These are phyloP conservation scores for Sakesphorus luctuosus DNA, from an alignment of 2,113 vertebrate genomes.

Conservation along the genomic window DNA sequence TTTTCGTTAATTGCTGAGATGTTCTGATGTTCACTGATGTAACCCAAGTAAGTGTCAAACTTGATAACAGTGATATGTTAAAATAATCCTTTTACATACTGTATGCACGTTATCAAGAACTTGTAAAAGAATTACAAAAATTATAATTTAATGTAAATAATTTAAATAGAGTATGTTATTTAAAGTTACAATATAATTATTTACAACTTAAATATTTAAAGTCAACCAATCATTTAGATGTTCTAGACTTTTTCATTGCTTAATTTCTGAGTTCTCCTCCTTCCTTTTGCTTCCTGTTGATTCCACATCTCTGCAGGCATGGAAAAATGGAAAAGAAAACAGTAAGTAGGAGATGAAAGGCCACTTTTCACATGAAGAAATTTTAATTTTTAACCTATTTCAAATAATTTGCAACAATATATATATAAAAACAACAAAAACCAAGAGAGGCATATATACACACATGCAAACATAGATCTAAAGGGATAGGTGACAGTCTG, in stretches of 20 bases:
- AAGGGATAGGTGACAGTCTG: not conserved
- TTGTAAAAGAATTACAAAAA: not conserved
- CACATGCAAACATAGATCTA: not conserved
- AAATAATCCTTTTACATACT: not conserved
- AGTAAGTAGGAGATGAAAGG: not conserved
- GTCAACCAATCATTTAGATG: not conserved
- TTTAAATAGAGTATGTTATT: not conserved
- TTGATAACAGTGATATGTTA: not conserved
- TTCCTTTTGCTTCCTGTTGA: not conserved
- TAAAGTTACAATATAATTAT: not conserved
- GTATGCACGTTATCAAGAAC: not conserved
- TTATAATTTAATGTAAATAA: not conserved
- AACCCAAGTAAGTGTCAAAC: not conserved
- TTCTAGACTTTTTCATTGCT: not conserved
- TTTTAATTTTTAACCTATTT: not conserved
- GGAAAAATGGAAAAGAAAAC: not conserved
- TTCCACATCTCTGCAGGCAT: not conserved
- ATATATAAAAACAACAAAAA: not conserved
- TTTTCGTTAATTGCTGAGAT: not conserved
- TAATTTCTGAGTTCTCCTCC: not conserved
- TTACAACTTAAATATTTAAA: not conserved
- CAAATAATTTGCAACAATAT: not conserved
- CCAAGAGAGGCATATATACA: not conserved
- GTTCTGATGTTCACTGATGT: not conserved
- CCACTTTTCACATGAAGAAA: not conserved